phyloP scores from a whole-genome alignment of 2,797 vertebrate species.

The Falco rusticolus region DNA sequence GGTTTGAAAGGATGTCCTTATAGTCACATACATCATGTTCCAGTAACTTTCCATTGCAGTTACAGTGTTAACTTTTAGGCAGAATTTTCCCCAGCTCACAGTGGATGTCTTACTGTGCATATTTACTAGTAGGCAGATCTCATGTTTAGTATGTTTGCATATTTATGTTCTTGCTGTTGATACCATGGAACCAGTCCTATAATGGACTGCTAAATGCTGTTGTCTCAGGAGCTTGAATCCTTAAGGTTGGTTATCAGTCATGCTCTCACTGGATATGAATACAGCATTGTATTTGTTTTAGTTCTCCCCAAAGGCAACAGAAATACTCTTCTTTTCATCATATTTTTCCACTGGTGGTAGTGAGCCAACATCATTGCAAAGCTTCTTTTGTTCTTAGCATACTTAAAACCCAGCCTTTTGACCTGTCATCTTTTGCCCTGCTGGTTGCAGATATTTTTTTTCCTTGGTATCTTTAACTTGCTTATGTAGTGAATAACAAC shows the following conservation, averaged over 20 bases:
- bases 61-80: background rate
- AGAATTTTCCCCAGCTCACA: background rate
- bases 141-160: background rate
- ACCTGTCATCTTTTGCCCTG: background rate
- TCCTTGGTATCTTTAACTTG: background rate
- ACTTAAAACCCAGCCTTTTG: background rate
- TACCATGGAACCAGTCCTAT: background rate
- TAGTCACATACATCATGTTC: background rate
- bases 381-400: background rate
- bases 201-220: background rate
- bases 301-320: conserved; percentile 6
- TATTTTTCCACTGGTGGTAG: background rate
- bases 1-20: background rate
- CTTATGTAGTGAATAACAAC: background rate
- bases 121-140: background rate
- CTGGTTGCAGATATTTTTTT: background rate
- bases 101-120: background rate
- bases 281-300: background rate
- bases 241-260: background rate
- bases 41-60: background rate
- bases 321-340: background rate
- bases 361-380: background rate
- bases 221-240: background rate
- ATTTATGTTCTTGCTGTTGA: background rate
- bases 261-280: background rate